Conservation (phyloP, 2,888 invertebrate species). For the Lapara coniferarum region DNA sequence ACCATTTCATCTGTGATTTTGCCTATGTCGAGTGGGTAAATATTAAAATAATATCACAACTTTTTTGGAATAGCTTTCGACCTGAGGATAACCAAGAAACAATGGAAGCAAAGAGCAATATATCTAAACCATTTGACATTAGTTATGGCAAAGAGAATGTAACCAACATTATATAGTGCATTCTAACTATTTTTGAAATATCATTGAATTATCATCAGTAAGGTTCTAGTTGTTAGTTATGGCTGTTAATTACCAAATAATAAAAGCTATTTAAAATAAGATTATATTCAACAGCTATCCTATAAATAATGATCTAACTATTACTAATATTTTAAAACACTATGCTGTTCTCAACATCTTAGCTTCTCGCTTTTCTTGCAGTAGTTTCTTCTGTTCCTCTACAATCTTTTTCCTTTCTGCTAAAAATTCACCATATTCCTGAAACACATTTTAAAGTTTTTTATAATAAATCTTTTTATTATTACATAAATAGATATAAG, state of each 20-base stretch:
- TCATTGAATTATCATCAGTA: too few relatives aligned
- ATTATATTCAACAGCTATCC: conserved; percentile 30
- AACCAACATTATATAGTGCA: too few relatives aligned
- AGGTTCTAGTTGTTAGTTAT: not conserved
- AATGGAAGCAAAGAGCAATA: too few relatives aligned
- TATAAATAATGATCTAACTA: conserved; percentile 32
- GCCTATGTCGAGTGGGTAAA: too few relatives aligned
- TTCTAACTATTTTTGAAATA: too few relatives aligned
- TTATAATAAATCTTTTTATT: not conserved
- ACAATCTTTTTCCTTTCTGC: conserved; percentile 88
- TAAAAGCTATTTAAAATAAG: not conserved
- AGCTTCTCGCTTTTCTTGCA: conserved; percentile 93
- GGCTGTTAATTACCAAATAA: not conserved
- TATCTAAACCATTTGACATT: too few relatives aligned
- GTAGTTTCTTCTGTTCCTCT: conserved; percentile 88
- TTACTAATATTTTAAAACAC: conserved; percentile 26
- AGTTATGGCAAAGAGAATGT: too few relatives aligned
- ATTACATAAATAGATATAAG: too few relatives aligned
- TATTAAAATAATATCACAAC: too few relatives aligned
- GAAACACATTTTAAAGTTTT: conserved; percentile 38
- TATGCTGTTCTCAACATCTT: conserved; percentile 93
- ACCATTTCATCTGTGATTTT: too few relatives aligned
- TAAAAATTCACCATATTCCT: conserved; percentile 92
- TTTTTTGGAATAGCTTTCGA: too few relatives aligned
- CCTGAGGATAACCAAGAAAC: too few relatives aligned